phyloP scores from a whole-genome alignment of 2,888 invertebrate genomes.

The Ptychoptera albimana region DNA sequence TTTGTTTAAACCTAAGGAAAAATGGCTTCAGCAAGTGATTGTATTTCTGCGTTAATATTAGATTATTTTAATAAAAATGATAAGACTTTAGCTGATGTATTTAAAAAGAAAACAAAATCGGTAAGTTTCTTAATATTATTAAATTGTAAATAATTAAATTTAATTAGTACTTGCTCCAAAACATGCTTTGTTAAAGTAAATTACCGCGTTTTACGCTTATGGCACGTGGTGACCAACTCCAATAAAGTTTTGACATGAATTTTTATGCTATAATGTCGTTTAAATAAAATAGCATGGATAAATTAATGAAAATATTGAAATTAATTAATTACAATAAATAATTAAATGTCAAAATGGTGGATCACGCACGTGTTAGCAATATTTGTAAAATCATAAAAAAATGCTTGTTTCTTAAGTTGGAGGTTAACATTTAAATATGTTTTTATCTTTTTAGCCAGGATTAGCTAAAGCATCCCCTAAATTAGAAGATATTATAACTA shows the following conservation, averaged over 20 bases:
- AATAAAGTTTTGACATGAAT: too few relatives aligned
- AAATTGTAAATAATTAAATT: neutral
- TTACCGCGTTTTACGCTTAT: neutral
- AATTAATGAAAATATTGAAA: too few relatives aligned
- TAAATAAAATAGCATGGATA: too few relatives aligned
- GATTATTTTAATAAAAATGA: conserved; percentile 48
- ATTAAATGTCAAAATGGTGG: too few relatives aligned
- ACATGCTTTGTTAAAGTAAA: neutral
- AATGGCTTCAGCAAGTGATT: conserved; percentile 33
- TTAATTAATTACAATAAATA: too few relatives aligned
- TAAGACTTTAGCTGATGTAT: conserved; percentile 48
- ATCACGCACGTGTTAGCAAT: too few relatives aligned
- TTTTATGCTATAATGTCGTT: too few relatives aligned
- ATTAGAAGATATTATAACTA: conserved; percentile 41
- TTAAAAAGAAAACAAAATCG: conserved; percentile 55
- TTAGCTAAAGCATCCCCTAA: conserved; percentile 47
- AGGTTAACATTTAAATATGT: conserved; percentile 1
- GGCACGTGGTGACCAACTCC: too few relatives aligned
- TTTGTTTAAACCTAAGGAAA: neutral
- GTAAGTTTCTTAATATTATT: conserved; percentile 37
- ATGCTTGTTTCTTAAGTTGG: too few relatives aligned
- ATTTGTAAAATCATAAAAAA: too few relatives aligned
- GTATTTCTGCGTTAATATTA: conserved; percentile 41
- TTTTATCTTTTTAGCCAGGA: conserved; percentile 36
- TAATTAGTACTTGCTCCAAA: too few relatives aligned